Evolutionary conservation across 1,140 invertebrate species (phyloP), one percentile per base, ranked within the genome.

Genomic region (Ips typographus): DNA sequence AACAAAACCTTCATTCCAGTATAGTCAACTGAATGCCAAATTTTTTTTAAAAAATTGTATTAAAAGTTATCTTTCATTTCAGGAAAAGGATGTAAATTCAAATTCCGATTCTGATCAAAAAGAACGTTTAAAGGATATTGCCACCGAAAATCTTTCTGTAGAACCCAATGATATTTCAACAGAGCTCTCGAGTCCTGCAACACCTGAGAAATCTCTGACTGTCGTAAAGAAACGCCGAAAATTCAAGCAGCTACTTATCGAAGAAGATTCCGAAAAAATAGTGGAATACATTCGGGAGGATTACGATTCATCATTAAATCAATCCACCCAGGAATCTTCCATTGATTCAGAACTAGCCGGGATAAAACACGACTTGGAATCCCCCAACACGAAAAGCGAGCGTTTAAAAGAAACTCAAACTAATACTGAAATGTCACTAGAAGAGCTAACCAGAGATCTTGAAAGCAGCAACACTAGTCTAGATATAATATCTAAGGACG

Each of bases 321-420:
- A 22, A 22, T 22, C 22, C 22, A 22, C 44, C 44, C 5, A 47
- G 44, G 38, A 56, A 39, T 56, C 53, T n/a, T 8, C 59, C n/a
- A 61, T 63, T 8, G 61, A 63, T 63, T n/a, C 44, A 2, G 61
- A 63, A 41, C 40, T 63, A 40, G 61, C 49, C 4, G 61, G 40
- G 4, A 51, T 63, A 52, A 63, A 52, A 52, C 42, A 40, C 39
- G 40, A 40, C 38, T 37, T 52, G 4, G 61, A 63, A 58, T 40
- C 38, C 37, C 41, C 56, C 6, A 1, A 7, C 6, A 39, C 39
- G 38, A 49, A 58, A 36, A 3, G 37, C 49, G 6, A 36, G 8
- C n/a, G 40, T 62, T 8, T 2, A 38, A 47, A 63, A 52, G 5
- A 40, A 63, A 40, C 61, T 52, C 6, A 40, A 22, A n/a, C 4